Evolutionary conservation across 2,113 vertebrate species (phyloP).

Genomic region (Maccullochella peelii): DNA sequence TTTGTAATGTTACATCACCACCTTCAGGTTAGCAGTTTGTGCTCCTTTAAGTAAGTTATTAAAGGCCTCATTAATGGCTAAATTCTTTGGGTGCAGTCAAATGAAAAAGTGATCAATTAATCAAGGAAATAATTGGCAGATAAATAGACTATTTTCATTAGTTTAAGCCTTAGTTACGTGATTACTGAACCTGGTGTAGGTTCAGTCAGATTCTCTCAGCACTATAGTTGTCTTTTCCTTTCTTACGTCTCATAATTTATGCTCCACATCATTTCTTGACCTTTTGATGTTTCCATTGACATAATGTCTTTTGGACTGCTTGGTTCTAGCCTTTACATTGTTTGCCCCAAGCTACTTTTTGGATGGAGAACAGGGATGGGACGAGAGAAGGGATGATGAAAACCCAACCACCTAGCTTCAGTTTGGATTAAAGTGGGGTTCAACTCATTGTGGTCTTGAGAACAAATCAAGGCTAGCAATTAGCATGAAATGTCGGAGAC

Average conservation of each 20-base stretch:
- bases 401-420: not conserved
- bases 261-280: not conserved
- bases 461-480: not conserved
- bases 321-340: not conserved
- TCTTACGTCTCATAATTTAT: not conserved
- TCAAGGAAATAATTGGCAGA: not conserved
- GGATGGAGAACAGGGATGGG: not conserved
- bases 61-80: not conserved
- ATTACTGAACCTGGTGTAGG: not conserved
- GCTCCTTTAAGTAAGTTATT: not conserved
- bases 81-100: not conserved
- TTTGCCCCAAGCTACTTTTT: not conserved
- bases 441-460: not conserved
- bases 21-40: not conserved
- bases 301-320: not conserved
- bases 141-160: not conserved
- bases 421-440: not conserved
- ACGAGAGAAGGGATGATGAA: not conserved
- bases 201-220: not conserved
- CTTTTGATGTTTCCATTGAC: not conserved
- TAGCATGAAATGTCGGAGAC: not conserved
- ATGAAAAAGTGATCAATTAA: not conserved
- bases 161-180: not conserved
- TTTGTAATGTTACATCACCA: not conserved
- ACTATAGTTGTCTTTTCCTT: too few relatives aligned